Percentiles rank a stretch among this genome's conserved stretches.
Evolutionary conservation across 2,113 vertebrate species (phyloP).

Genomic region (Isurus oxyrinchus): DNA sequence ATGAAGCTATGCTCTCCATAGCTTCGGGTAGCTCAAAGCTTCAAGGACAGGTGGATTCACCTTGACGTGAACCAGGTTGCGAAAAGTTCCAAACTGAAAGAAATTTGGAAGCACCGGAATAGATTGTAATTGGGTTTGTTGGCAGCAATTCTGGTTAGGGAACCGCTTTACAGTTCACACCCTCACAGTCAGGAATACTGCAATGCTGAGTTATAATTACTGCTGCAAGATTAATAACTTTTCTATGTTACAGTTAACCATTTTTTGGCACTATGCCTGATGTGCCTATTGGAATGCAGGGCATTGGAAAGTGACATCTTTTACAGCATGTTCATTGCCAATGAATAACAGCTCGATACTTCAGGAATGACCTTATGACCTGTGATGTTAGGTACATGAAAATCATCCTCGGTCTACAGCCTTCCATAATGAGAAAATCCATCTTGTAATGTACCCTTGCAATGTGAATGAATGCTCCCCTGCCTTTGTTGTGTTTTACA

Average conservation of each 20-base stretch:
- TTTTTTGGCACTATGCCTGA: background rate
- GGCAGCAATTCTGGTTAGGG: background rate
- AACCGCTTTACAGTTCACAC: background rate
- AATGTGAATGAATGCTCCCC: background rate
- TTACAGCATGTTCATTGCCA: background rate
- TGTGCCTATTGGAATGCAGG: slow-evolving; percentile 21
- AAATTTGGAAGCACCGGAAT: background rate
- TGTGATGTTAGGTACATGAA: slow-evolving; percentile 19
- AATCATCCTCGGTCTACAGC: slow-evolving; percentile 24
- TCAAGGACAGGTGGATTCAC: background rate
- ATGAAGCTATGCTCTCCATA: background rate
- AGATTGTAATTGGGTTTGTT: background rate
- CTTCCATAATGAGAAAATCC: slow-evolving; percentile 10
- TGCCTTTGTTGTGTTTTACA: background rate
- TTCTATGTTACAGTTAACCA: background rate
- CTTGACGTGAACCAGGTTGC: background rate
- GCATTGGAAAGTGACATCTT: slow-evolving; percentile 23
- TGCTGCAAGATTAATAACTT: background rate
- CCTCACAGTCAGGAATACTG: background rate
- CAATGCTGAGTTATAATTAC: background rate
- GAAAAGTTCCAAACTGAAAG: background rate
- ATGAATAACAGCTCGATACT: background rate
- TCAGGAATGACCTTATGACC: background rate
- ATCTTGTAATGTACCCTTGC: background rate
- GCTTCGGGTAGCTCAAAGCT: background rate